Base-by-base conservation (phyloP, 2,113 vertebrate genomes). In the Notiomystis cincta region DNA sequence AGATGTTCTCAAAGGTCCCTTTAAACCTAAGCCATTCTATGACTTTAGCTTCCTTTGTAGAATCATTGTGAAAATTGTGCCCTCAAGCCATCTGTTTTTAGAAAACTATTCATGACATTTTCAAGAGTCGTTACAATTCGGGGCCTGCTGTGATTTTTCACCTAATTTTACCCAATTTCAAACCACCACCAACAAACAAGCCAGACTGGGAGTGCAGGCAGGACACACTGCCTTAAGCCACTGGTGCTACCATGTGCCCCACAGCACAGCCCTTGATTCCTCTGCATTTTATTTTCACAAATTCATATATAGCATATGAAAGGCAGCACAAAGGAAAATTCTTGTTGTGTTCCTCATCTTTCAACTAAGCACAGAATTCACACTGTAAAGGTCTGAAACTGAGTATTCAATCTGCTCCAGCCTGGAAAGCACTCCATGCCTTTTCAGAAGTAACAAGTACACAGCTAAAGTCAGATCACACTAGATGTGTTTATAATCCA, bases 211-310 rank as follows among this genome's bases (percentile, higher is more conserved):
- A 56, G 19, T 4, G 11, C 58, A 79, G 12, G 40, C 14, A 54
- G 24, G 53, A 80, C 50, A 58, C 15, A 61, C 0, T 15, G 54
- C 50, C 17, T n/a, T 10, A 61, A 48, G 42, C 53, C 47, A 66
- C 17, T 31, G n/a, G n/a, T 28, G 10, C 27, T 23, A 58, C 12
- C 71, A 70, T 0, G 0, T 4, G 16, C 8, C 28, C n/a, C 24
- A 7, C 8, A 64, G 38, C 2, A 51, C 27, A 77, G 44, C 7
- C 40, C 15, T 66, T 1, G 0, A 69, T 19, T 58, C 33, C 37
- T 64, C 11, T 12, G 7, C 38, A 54, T 15, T 40, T 51, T 25
- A 61, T 45, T 93, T 58, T 51, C 76, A 87, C 35, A 40, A 61
- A 65, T 22, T 40, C 18, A n/a, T 40, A 7, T 6, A 15, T 0